These are phyloP conservation scores for Melolontha melolontha DNA, from an alignment of 2,888 invertebrate species.

Conservation along the genomic window DNA sequence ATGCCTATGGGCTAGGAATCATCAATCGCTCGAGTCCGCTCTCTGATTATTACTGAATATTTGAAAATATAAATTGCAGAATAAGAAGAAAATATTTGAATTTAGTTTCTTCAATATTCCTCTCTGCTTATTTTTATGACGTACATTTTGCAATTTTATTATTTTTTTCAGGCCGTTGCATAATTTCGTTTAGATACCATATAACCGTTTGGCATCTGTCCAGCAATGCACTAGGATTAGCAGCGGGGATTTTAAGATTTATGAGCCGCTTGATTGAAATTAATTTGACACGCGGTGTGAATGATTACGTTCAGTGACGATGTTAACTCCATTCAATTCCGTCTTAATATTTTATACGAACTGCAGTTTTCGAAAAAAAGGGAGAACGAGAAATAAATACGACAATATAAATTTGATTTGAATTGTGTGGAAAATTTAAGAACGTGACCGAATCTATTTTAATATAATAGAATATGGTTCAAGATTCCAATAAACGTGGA, in stretches of 20 bases:
- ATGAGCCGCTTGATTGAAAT: conserved; percentile 26
- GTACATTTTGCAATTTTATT: background rate
- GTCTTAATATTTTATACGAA: conserved; percentile 10
- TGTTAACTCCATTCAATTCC: background rate
- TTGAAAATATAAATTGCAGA: no score
- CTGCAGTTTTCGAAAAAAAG: background rate
- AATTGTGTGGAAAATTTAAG: background rate
- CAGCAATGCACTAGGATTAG: background rate
- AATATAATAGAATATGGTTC: no score
- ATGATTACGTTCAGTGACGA: conserved; percentile 14
- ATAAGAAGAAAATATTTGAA: no score
- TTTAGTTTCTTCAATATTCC: no score
- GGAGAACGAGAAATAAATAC: background rate
- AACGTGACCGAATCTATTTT: background rate
- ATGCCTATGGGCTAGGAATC: no score
- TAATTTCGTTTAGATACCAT: conserved; percentile 1
- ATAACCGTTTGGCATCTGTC: conserved; percentile 10
- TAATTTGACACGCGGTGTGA: conserved; percentile 19
- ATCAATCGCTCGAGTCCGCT: no score
- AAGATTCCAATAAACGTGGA: no score
- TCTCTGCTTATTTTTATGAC: conserved; percentile 3
- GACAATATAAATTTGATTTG: background rate
- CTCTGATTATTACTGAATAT: no score
- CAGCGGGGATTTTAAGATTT: conserved; percentile 17
- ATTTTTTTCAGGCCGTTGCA: conserved; percentile 5